Evolutionary conservation across 92 coral and sea anemone species (phyloP).

Genomic region (Phenganax subtilis): DNA sequence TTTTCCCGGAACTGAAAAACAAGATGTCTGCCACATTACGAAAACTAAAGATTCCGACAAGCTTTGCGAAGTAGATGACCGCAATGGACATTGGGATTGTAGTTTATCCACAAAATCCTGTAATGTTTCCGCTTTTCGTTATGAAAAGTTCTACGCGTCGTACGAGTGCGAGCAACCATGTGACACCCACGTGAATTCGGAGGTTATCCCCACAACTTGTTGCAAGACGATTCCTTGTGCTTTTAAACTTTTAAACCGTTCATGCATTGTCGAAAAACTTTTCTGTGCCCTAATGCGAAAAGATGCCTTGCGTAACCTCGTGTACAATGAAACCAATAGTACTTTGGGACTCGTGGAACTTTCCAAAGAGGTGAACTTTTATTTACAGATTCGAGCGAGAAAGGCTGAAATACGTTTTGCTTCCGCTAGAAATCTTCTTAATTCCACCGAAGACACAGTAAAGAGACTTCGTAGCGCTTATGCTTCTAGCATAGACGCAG

Average conservation of each 20-base stretch:
- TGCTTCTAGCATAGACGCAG: not conserved
- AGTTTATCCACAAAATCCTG: slow-evolving; percentile 41
- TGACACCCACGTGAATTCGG: slow-evolving; percentile 50
- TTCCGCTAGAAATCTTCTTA: slow-evolving; percentile 44
- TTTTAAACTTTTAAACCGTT: slow-evolving; percentile 42
- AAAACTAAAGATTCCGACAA: not conserved
- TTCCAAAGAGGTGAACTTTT: slow-evolving; percentile 40
- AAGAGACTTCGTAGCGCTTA: not conserved
- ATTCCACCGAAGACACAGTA: slow-evolving; percentile 49
- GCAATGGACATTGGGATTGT: slow-evolving; percentile 49
- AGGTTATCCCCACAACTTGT: slow-evolving; percentile 59
- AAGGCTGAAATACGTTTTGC: slow-evolving; percentile 45
- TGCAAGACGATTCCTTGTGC: slow-evolving; percentile 54
- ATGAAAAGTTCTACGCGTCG: slow-evolving; percentile 39
- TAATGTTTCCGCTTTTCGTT: slow-evolving; percentile 39
- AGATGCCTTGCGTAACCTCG: slow-evolving; percentile 43
- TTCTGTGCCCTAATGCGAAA: slow-evolving; percentile 55
- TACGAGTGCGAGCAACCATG: slow-evolving; percentile 59
- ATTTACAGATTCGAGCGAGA: slow-evolving; percentile 51
- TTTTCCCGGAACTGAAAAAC: slow-evolving; percentile 23
- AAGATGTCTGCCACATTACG: not conserved
- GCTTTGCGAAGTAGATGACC: slow-evolving; percentile 10
- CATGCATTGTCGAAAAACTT: slow-evolving; percentile 54
- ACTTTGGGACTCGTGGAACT: slow-evolving; percentile 35
- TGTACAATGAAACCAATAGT: slow-evolving; percentile 29